Percentiles rank a stretch among this genome's conserved stretches.
Conservation (phyloP, 2,797 vertebrate species). For the Australoheros facetus region DNA sequence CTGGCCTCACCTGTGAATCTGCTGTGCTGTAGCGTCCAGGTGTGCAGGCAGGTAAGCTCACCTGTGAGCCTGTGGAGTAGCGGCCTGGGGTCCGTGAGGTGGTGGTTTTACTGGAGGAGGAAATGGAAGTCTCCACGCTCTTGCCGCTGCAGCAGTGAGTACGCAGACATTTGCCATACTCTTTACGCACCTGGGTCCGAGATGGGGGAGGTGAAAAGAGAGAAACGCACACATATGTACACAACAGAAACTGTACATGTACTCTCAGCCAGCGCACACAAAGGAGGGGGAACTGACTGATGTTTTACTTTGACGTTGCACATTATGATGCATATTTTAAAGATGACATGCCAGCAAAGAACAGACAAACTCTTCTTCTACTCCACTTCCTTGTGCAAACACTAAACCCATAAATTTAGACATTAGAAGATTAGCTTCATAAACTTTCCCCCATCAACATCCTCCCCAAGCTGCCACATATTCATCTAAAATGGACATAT, state of each 20-base stretch:
- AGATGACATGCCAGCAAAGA: slow-evolving; percentile 4
- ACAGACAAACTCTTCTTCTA: slow-evolving; percentile 11
- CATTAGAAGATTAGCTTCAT: slow-evolving; percentile 63
- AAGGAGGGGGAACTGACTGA: not conserved
- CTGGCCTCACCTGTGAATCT: slow-evolving; percentile 80
- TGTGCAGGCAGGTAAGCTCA: slow-evolving; percentile 85
- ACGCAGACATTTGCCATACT: slow-evolving; percentile 96
- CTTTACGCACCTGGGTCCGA: slow-evolving; percentile 91
- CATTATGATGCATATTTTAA: slow-evolving; percentile 10
- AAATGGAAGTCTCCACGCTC: slow-evolving; percentile 96
- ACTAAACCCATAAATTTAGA: slow-evolving; percentile 39
- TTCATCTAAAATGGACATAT: slow-evolving; percentile 51
- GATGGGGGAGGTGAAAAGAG: not conserved
- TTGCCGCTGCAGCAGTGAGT: slow-evolving; percentile 97
- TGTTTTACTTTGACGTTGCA: not conserved
- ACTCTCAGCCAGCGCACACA: not conserved
- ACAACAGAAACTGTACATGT: not conserved
- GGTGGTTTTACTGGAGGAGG: slow-evolving; percentile 96
- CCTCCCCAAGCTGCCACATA: slow-evolving; percentile 34
- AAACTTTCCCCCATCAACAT: slow-evolving; percentile 52
- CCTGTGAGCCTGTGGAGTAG: slow-evolving; percentile 98
- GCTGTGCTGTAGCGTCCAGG: slow-evolving; percentile 82
- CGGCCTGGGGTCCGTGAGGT: slow-evolving; percentile 93
- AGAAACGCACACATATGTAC: not conserved
- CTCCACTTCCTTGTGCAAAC: slow-evolving; percentile 43